These are phyloP conservation scores for Athrips mouffetella DNA, from an alignment of 2,888 invertebrate genomes.

Conservation along the genomic window DNA sequence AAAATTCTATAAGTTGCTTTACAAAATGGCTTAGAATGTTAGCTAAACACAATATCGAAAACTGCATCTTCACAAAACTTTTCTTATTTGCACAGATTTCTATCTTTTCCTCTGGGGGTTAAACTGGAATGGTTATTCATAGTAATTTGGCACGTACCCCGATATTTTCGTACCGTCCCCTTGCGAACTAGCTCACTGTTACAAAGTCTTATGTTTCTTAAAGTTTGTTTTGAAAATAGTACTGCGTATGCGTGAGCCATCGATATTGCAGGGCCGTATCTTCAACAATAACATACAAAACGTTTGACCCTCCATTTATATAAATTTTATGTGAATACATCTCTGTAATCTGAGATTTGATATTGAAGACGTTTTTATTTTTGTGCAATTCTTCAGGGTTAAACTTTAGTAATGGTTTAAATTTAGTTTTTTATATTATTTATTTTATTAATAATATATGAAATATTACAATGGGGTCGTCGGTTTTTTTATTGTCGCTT, in stretches of 20 bases:
- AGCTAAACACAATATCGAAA: not conserved
- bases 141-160: conserved; percentile 37
- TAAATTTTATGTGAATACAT: conserved; percentile 49
- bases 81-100: conserved; percentile 5
- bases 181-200: conserved; percentile 42
- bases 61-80: conserved; percentile 4
- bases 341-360: conserved; percentile 41
- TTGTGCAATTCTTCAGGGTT: no score
- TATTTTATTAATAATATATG: no score
- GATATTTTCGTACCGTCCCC: conserved; percentile 43
- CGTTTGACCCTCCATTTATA: conserved; percentile 43
- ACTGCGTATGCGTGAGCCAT: not conserved
- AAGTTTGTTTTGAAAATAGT: not conserved
- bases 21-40: no score
- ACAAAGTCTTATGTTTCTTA: not conserved
- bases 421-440: no score
- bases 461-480: no score
- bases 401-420: no score
- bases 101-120: conserved; percentile 4
- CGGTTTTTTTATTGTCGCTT: no score
- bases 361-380: conserved; percentile 7
- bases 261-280: conserved; percentile 30
- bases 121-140: conserved; percentile 37
- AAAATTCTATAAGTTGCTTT: no score
- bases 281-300: conserved; percentile 49